Evolutionary conservation across 2,113 vertebrate species (phyloP).

Genomic region (Spheniscus mendiculus): DNA sequence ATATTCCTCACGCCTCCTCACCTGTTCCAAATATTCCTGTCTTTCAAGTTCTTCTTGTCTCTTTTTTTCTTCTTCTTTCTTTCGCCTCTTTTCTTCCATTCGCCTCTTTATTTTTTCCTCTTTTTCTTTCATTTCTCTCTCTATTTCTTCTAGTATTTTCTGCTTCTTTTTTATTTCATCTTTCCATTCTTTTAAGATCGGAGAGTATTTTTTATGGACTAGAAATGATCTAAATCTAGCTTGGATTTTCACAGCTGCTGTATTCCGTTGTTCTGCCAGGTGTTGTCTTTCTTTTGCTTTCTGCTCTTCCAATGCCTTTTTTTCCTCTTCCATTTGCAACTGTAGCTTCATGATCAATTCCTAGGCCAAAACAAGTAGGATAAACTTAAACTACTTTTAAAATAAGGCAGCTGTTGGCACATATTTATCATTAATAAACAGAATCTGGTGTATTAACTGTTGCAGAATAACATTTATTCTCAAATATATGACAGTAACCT

Average conservation of each 20-base stretch:
- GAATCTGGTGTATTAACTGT: neutral
- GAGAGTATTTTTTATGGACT: conserved; percentile 60
- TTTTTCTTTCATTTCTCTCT: conserved; percentile 59
- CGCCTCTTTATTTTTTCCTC: conserved; percentile 55
- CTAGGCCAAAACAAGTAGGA: conserved; percentile 68
- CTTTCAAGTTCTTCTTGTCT: conserved; percentile 40
- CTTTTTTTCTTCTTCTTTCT: conserved; percentile 44
- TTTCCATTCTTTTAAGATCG: conserved; percentile 66
- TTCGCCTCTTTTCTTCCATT: conserved; percentile 56
- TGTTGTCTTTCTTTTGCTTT: conserved; percentile 69
- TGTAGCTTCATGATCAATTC: conserved; percentile 78
- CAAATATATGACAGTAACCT: neutral
- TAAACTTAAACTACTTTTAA: neutral
- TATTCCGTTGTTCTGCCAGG: conserved; percentile 39
- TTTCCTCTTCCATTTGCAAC: conserved; percentile 80
- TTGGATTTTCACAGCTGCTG: conserved; percentile 82
- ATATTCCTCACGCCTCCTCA: conserved; percentile 62
- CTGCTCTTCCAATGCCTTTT: conserved; percentile 73
- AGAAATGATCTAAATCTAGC: conserved; percentile 73
- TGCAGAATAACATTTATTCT: neutral
- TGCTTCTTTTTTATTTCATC: conserved; percentile 66
- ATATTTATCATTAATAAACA: neutral
- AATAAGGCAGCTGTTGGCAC: neutral
- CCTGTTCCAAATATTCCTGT: conserved; percentile 41
- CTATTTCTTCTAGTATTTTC: conserved; percentile 40